Conservation (phyloP, 2,888 invertebrate species). For the Pseudococcus jackbeardsleyi region DNA sequence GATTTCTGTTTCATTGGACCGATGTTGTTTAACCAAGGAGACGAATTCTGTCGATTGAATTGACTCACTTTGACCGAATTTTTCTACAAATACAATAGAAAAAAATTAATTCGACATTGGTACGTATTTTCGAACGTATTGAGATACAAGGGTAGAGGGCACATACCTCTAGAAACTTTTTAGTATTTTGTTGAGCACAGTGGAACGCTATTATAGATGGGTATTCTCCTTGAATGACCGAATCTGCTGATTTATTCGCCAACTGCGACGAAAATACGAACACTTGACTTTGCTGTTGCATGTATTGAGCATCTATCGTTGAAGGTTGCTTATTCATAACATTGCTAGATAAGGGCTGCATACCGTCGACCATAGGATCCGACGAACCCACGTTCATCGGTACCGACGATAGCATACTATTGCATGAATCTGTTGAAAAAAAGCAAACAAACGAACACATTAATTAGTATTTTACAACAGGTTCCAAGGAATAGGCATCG, state of each 20-base stretch:
- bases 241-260: slow-evolving; percentile 95
- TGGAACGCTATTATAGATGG: slow-evolving; percentile 95
- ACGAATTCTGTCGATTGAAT: slow-evolving; percentile 85
- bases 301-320: slow-evolving; percentile 86
- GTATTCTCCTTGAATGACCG: slow-evolving; percentile 89
- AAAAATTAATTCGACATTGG: not conserved
- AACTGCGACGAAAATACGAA: slow-evolving; percentile 96
- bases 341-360: slow-evolving; percentile 82
- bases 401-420: slow-evolving; percentile 66
- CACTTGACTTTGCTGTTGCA: slow-evolving; percentile 98
- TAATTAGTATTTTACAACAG: not conserved
- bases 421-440: slow-evolving; percentile 50
- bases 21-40: slow-evolving; percentile 84
- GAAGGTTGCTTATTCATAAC: slow-evolving; percentile 81
- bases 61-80: slow-evolving; percentile 91
- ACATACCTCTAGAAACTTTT: slow-evolving; percentile 89
- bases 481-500: not conserved
- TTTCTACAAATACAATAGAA: slow-evolving; percentile 74
- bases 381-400: slow-evolving; percentile 66
- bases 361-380: slow-evolving; percentile 67
- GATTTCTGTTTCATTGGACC: slow-evolving; percentile 71
- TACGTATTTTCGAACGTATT: slow-evolving; percentile 25
- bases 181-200: slow-evolving; percentile 94
- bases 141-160: not conserved
- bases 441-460: not conserved